phyloP scores from a whole-genome alignment of 2,797 vertebrate genomes.

The Chaenodraco wilsoni region DNA sequence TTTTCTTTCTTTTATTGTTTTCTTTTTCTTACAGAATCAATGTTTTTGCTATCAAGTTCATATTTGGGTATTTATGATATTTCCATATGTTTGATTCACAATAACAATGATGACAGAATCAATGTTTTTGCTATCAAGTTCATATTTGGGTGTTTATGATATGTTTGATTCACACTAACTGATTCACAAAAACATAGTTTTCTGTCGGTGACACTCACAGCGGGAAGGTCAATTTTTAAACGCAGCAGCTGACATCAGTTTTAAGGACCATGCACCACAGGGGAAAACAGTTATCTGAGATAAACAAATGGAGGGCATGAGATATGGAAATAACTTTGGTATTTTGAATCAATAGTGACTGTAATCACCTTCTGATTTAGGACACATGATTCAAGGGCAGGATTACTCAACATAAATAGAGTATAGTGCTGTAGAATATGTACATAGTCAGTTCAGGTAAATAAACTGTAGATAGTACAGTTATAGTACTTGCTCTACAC shows the following conservation, averaged over 20 bases:
- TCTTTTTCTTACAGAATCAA: not conserved
- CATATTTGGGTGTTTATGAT: not conserved
- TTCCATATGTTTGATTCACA: not conserved
- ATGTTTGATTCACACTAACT: not conserved
- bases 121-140: not conserved
- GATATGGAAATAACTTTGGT: constrained; percentile 6
- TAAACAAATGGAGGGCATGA: constrained; percentile 6
- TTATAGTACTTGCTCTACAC: not conserved
- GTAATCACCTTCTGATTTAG: not conserved
- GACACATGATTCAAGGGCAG: not conserved
- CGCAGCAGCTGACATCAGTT: constrained; percentile 18
- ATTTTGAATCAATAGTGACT: constrained; percentile 2
- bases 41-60: not conserved
- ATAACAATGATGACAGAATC: not conserved
- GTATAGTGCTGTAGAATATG: not conserved
- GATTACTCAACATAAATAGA: not conserved
- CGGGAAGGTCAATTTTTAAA: constrained; percentile 48
- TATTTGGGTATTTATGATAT: not conserved
- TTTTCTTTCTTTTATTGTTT: constrained; percentile 3
- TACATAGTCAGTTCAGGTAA: not conserved
- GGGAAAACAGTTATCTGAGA: constrained; percentile 4
- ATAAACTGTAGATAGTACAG: not conserved
- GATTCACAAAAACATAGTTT: not conserved
- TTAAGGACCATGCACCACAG: not conserved
- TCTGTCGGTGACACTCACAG: not conserved